Conservation (phyloP, 2,888 invertebrate species). For the Eurytoma adleriae region DNA sequence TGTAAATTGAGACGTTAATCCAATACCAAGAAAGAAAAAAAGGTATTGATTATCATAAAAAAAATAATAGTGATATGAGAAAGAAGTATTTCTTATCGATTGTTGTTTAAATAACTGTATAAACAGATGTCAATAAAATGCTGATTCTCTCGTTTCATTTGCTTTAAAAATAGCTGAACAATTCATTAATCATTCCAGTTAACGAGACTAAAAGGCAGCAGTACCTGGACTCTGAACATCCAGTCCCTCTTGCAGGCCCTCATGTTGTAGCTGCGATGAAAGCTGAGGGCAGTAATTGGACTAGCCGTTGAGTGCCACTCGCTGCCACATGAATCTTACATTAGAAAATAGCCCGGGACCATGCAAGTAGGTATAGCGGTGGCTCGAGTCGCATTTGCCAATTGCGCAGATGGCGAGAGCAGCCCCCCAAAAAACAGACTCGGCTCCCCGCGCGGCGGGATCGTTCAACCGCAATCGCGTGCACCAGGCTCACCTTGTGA, state of each 20-base stretch:
- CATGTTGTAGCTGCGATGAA: conserved; percentile 64
- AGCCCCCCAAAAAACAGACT: background rate
- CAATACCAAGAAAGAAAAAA: conserved; percentile 4
- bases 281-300: conserved; percentile 20
- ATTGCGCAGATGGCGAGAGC: background rate
- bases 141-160: too few relatives aligned
- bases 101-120: too few relatives aligned
- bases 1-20: background rate
- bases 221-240: conserved; percentile 74
- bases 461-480: too few relatives aligned
- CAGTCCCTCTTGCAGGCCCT: conserved; percentile 73
- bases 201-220: too few relatives aligned
- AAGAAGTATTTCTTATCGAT: too few relatives aligned
- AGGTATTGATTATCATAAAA: background rate
- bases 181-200: too few relatives aligned
- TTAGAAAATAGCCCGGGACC: background rate
- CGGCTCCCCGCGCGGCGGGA: too few relatives aligned
- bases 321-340: background rate
- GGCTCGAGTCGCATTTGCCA: background rate
- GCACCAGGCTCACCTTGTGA: too few relatives aligned
- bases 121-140: too few relatives aligned
- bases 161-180: background rate
- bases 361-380: background rate
- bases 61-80: background rate
- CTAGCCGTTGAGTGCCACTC: background rate